A percentile compares a stretch with the other conserved stretches of the same genome.
Evolutionary conservation across 2,888 invertebrate genomes (phyloP).

Genomic region (Slavum lentiscoides): DNA sequence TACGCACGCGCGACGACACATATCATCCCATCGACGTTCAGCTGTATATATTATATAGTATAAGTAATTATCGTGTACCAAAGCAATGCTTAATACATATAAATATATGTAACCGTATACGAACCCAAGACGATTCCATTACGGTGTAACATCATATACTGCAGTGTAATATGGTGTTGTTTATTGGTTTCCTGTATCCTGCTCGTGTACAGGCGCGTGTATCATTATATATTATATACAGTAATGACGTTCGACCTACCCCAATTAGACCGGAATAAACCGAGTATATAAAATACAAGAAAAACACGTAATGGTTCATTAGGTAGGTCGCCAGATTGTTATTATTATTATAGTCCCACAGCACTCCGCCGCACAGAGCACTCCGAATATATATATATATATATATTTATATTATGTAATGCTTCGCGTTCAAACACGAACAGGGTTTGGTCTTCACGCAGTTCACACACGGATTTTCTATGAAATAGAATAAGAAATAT

Average conservation of each 20-base stretch:
- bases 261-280: constrained; percentile 15
- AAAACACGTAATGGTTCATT: constrained; percentile 17
- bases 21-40: too few relatives aligned
- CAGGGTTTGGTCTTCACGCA: neutral
- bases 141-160: neutral
- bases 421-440: neutral
- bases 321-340: neutral
- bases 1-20: too few relatives aligned
- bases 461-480: neutral
- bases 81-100: neutral
- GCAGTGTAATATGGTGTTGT: neutral
- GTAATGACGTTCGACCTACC: constrained; percentile 5
- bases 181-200: constrained; percentile 10
- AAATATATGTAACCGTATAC: neutral
- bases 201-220: neutral
- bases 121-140: neutral
- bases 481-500: too few relatives aligned
- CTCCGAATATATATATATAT: neutral
- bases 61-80: too few relatives aligned
- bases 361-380: neutral
- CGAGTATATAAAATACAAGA: neutral
- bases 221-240: neutral
- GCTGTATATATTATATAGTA: too few relatives aligned
- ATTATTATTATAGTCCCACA: too few relatives aligned
- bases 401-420: too few relatives aligned